Base-by-base conservation (phyloP, 2,888 invertebrate genomes). In the Ariolimax columbianus region DNA sequence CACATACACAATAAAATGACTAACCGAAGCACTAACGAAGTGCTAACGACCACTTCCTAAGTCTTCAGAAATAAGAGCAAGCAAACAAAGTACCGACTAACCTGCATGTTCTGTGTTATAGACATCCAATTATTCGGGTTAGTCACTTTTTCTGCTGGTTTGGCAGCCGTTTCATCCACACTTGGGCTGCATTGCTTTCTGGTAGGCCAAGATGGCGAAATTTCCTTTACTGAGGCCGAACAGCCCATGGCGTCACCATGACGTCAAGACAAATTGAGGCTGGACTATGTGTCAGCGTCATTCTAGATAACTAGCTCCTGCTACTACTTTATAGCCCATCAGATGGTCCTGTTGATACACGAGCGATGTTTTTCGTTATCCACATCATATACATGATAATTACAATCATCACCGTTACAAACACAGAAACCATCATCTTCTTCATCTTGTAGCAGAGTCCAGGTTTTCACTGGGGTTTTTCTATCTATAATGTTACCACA, bases 61-160 rank as follows among this genome's bases (percentile, higher is more conserved):
- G n/a, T n/a, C n/a, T n/a, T n/a, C n/a, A n/a, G n/a, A n/a, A n/a
- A n/a, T n/a, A n/a, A n/a, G n/a, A n/a, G n/a, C n/a, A n/a, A n/a
- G n/a, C 17, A 55, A 55, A 63, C n/a, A 4, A 26, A n/a, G 19
- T 6, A 3, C 14, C 17, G 3, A 38, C 70, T 30, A 36, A 82
- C 82, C 82, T 82, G 82, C 36, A 82, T 51, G 26, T 82, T 82
- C 26, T 82, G 73, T 38, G 82, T 82, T n/a, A 82, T 59, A 26
- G 82, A 82, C 1, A 40, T 82, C 82, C 82, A 82, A 59, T 82
- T 82, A n/a, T 75, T 55, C 0, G 82, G 82, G 3, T 73, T 82
- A 14, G 38, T 19, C 30, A 30, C 7, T 30, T 79, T 66, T 11
- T 63, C 43, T 11, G 43, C 26, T 43, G 40, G 79, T 17, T 14